Conservation (phyloP, 2,113 vertebrate species). For the Caranx melampygus region DNA sequence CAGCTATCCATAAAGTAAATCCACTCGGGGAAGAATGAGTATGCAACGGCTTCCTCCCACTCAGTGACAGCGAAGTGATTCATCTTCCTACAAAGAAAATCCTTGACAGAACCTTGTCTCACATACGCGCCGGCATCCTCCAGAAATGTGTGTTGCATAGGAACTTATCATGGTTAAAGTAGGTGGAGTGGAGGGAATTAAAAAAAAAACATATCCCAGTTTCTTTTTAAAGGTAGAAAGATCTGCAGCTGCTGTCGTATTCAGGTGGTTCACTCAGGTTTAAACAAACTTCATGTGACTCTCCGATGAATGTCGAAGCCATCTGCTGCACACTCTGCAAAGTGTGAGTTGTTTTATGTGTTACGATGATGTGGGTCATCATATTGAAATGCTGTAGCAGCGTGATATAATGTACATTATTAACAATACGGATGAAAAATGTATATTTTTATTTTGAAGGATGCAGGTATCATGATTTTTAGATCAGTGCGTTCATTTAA, state of each 20-base stretch:
- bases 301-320: too few relatives aligned
- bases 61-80: constrained; percentile 23
- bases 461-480: too few relatives aligned
- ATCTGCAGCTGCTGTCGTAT: background rate
- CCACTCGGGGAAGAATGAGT: background rate
- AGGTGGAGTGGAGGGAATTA: constrained; percentile 2
- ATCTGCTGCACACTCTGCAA: background rate
- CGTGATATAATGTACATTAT: too few relatives aligned
- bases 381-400: background rate
- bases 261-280: background rate
- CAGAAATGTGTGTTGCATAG: background rate
- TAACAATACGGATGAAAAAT: too few relatives aligned
- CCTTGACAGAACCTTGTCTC: constrained; percentile 36
- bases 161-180: background rate
- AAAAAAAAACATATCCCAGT: background rate
- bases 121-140: background rate
- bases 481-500: too few relatives aligned
- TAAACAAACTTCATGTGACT: background rate
- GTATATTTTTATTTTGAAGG: too few relatives aligned
- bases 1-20: background rate
- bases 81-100: constrained; percentile 53
- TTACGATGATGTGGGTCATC: background rate
- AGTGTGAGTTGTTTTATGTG: background rate
- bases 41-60: constrained; percentile 23
- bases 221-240: background rate